Conservation (phyloP, 1,140 invertebrate species). For the Brachionus rotundiformis region DNA sequence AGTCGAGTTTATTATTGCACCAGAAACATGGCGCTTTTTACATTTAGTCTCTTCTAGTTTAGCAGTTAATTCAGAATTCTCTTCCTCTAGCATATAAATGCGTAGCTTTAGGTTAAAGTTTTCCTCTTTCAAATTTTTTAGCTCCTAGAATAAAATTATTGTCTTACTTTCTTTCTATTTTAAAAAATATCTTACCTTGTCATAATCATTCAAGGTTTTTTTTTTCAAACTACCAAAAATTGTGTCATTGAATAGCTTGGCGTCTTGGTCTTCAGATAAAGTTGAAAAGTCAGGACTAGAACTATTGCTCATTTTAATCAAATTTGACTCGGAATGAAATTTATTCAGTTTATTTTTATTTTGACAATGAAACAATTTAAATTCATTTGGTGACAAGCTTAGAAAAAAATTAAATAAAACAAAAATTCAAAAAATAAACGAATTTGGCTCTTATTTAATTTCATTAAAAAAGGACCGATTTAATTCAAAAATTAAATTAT, state of each 20-base stretch:
- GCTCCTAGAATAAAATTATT: slow-evolving; percentile 67
- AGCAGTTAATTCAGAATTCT: slow-evolving; percentile 67
- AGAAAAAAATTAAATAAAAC: background rate
- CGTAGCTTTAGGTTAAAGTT: slow-evolving; percentile 87
- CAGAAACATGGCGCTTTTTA: background rate
- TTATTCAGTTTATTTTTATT: background rate
- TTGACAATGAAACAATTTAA: background rate
- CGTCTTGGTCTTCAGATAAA: background rate
- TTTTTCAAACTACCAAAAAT: slow-evolving; percentile 28
- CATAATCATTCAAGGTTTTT: slow-evolving; percentile 18
- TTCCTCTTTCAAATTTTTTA: slow-evolving; percentile 78
- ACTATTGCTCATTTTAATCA: background rate
- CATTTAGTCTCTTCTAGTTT: background rate
- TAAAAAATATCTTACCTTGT: background rate
- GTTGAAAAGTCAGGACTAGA: slow-evolving; percentile 32
- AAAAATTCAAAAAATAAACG: background rate
- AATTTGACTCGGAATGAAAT: slow-evolving; percentile 36
- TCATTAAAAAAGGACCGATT: slow-evolving; percentile 1
- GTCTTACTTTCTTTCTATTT: background rate
- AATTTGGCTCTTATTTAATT: background rate
- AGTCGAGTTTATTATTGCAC: background rate
- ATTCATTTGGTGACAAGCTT: slow-evolving; percentile 4
- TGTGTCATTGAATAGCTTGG: slow-evolving; percentile 4
- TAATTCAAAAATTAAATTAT: background rate
- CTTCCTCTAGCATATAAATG: slow-evolving; percentile 85